Percentiles rank a stretch among this genome's conserved stretches.
phyloP scores from a whole-genome alignment of 1,140 invertebrate genomes.

The Polypedilum pembai region DNA sequence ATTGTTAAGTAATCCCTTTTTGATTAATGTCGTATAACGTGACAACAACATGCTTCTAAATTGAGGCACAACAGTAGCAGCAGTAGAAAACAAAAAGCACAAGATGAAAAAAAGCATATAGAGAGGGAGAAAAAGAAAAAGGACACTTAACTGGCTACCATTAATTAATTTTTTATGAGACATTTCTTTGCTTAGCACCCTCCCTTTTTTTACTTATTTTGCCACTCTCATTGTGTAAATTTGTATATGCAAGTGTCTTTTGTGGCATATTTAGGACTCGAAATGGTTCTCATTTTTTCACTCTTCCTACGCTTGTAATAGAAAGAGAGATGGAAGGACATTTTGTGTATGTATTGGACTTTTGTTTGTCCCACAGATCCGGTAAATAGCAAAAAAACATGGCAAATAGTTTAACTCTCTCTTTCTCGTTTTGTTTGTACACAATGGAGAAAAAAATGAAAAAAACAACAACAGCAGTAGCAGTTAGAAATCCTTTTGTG shows the following conservation, averaged over 20 bases:
- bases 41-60: conserved; percentile 13
- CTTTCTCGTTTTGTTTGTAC: neutral
- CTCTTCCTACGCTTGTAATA: no score
- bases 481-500: neutral
- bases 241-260: neutral
- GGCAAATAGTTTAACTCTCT: conserved; percentile 2
- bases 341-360: neutral
- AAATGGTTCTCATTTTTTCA: no score
- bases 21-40: conserved; percentile 23
- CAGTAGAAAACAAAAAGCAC: neutral
- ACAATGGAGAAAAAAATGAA: neutral
- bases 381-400: neutral
- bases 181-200: neutral
- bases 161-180: conserved; percentile 20
- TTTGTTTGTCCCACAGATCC: neutral
- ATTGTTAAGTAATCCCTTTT: conserved; percentile 11
- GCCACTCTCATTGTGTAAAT: neutral
- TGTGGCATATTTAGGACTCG: neutral
- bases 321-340: no score
- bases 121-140: neutral
- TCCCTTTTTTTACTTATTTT: neutral
- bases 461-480: neutral
- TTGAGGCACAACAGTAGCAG: neutral
- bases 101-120: neutral
- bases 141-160: conserved; percentile 9